These are phyloP conservation scores for Dendropsophus ebraccatus DNA, from an alignment of 2,113 vertebrate species.

Conservation along the genomic window DNA sequence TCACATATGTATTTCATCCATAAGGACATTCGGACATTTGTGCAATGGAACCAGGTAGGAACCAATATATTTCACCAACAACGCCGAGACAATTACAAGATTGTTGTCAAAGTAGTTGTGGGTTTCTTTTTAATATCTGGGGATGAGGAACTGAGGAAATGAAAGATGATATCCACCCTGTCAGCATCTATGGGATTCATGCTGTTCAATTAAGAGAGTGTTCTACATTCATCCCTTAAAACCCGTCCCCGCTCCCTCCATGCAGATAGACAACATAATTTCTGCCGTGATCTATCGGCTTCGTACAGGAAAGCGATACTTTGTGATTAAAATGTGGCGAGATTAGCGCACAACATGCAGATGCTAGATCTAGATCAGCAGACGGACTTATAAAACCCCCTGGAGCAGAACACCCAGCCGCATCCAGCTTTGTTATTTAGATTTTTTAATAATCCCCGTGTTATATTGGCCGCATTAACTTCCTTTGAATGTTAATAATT, in stretches of 20 bases:
- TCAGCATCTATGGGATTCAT: conserved; percentile 28
- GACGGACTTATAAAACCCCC: neutral
- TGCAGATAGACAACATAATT: conserved; percentile 31
- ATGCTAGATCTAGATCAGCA: neutral
- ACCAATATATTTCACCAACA: conserved; percentile 34
- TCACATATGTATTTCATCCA: too few relatives aligned
- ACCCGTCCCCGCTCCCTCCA: neutral
- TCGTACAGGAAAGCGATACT: conserved; percentile 31
- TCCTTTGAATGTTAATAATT: conserved; percentile 7
- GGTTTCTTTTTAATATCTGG: conserved; percentile 45
- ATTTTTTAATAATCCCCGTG: conserved; percentile 41
- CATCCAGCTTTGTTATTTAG: conserved; percentile 1
- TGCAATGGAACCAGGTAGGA: neutral
- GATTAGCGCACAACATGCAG: conserved; percentile 16
- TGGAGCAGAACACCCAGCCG: neutral
- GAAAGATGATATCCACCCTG: conserved; percentile 53
- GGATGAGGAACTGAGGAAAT: conserved; percentile 46
- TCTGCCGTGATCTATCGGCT: conserved; percentile 21
- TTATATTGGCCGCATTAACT: neutral
- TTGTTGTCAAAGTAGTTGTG: conserved; percentile 29
- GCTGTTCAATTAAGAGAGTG: conserved; percentile 43
- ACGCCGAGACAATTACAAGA: conserved; percentile 38
- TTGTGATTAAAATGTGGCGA: conserved; percentile 44
- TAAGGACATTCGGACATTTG: neutral
- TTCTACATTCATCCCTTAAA: conserved; percentile 16